These are phyloP conservation scores for Zaprionus lachaisei DNA, from an alignment of 1,140 invertebrate species.

Conservation along the genomic window DNA sequence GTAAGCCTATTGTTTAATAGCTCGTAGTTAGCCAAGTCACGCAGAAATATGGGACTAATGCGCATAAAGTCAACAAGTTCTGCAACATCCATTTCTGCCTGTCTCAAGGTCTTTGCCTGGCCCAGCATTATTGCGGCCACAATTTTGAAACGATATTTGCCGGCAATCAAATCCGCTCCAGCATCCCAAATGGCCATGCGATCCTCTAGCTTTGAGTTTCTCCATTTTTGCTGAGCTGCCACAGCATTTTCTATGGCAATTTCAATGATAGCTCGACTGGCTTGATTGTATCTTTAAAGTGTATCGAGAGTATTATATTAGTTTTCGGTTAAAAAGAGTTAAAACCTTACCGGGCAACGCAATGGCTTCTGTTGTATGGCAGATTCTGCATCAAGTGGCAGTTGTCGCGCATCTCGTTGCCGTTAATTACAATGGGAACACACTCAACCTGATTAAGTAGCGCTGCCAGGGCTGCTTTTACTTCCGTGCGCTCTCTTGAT, in stretches of 20 bases:
- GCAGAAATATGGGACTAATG: constrained; percentile 96
- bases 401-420: constrained; percentile 88
- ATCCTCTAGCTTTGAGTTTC: constrained; percentile 90
- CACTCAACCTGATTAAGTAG: constrained; percentile 88
- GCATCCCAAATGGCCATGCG: constrained; percentile 91
- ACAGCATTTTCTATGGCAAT: constrained; percentile 96
- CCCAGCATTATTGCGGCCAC: constrained; percentile 99
- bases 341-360: constrained; percentile 47
- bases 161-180: constrained; percentile 95
- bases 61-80: constrained; percentile 98
- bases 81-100: constrained; percentile 98
- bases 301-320: background rate
- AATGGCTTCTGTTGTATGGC: constrained; percentile 46
- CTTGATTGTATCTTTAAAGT: constrained; percentile 86
- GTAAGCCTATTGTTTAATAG: constrained; percentile 90
- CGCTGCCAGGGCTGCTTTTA: constrained; percentile 89
- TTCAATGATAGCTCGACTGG: constrained; percentile 91
- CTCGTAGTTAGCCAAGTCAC: constrained; percentile 89
- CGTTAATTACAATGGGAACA: constrained; percentile 95
- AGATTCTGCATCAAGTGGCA: constrained; percentile 84
- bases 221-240: constrained; percentile 92
- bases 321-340: background rate
- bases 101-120: constrained; percentile 96
- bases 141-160: constrained; percentile 92
- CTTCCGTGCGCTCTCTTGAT: constrained; percentile 90